Evolutionary conservation across 2,113 vertebrate genomes (phyloP).

Genomic region (Platycercus adscitus): DNA sequence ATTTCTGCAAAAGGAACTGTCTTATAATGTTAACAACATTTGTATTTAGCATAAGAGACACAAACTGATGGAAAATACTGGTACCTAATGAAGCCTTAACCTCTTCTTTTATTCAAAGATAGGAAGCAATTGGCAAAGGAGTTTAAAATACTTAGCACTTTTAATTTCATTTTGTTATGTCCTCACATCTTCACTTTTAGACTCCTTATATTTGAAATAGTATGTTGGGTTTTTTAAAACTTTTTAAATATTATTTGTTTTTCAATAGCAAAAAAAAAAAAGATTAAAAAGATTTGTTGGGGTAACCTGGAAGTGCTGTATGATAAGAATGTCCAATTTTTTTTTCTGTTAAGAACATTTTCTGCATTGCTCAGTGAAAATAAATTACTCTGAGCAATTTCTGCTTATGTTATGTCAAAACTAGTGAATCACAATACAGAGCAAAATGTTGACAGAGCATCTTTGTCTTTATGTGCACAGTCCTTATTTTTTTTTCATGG

Average conservation of each 20-base stretch:
- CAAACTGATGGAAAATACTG: background rate
- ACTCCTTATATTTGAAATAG: background rate
- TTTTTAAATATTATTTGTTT: background rate
- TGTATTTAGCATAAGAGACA: background rate
- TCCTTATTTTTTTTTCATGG: background rate
- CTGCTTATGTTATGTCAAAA: background rate
- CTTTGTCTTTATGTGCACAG: background rate
- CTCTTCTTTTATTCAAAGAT: background rate
- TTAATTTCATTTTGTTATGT: background rate
- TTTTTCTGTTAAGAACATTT: background rate
- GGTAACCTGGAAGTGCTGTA: background rate
- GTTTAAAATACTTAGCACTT: background rate
- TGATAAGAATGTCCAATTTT: background rate
- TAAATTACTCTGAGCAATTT: background rate
- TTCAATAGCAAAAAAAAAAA: background rate
- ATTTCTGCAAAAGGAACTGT: background rate
- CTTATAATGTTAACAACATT: background rate
- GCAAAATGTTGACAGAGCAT: background rate
- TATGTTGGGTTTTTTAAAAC: rapidly evolving
- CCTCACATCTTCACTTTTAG: background rate
- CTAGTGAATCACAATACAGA: background rate
- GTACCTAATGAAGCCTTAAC: background rate
- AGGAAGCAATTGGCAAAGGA: background rate
- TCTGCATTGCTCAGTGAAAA: conserved; percentile 2
- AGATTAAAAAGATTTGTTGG: background rate